These are phyloP conservation scores for Drosophila guanche DNA, from an alignment of 1,140 invertebrate genomes.

Conservation along the genomic window DNA sequence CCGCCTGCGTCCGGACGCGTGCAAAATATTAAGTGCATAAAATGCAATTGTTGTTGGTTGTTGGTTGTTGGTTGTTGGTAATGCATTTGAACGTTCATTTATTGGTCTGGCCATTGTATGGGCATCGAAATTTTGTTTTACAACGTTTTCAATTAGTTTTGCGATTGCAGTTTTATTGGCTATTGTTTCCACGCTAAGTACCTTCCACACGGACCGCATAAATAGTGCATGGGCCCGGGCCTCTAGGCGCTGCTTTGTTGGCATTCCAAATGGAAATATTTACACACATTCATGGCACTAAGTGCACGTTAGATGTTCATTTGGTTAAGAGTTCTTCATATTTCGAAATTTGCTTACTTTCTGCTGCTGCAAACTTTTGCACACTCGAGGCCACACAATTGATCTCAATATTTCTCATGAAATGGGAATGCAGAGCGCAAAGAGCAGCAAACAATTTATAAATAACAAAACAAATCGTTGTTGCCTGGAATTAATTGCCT, in stretches of 20 bases:
- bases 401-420: slow-evolving; percentile 31
- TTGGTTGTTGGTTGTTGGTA: slow-evolving; percentile 15
- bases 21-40: slow-evolving; percentile 27
- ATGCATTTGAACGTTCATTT: slow-evolving; percentile 69
- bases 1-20: background rate
- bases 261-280: slow-evolving; percentile 42
- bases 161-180: slow-evolving; percentile 75
- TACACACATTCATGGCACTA: slow-evolving; percentile 4
- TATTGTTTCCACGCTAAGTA: slow-evolving; percentile 76
- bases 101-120: slow-evolving; percentile 54
- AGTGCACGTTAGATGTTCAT: slow-evolving; percentile 20
- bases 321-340: slow-evolving; percentile 14
- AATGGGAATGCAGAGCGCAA: background rate
- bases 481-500: slow-evolving; percentile 32
- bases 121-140: slow-evolving; percentile 68
- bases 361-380: slow-evolving; percentile 12
- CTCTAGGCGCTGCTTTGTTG: slow-evolving; percentile 40
- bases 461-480: background rate
- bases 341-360: slow-evolving; percentile 6
- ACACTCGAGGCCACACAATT: slow-evolving; percentile 11
- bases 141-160: slow-evolving; percentile 77
- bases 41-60: slow-evolving; percentile 22
- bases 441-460: background rate
- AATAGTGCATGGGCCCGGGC: slow-evolving; percentile 24
- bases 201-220: slow-evolving; percentile 28